Evolutionary conservation across 2,888 invertebrate genomes (phyloP).

Genomic region (Tenthredo notha): DNA sequence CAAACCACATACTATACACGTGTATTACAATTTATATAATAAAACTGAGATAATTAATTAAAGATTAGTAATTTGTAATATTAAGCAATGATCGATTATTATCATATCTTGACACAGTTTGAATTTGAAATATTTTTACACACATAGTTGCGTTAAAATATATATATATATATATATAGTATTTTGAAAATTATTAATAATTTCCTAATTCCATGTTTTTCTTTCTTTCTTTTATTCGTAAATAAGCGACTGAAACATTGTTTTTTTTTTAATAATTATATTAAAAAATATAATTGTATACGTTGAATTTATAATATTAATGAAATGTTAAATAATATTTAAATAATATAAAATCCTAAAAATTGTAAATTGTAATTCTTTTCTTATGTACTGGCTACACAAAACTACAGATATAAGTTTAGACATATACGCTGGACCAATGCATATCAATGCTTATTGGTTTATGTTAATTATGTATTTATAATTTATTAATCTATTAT

Average conservation of each 20-base stretch:
- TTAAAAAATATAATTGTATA: not conserved
- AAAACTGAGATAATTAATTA: slow-evolving; percentile 1
- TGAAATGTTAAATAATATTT: slow-evolving; percentile 13
- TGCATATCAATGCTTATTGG: slow-evolving; percentile 72
- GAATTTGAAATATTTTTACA: not conserved
- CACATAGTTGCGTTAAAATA: not conserved
- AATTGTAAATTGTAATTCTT: slow-evolving; percentile 57
- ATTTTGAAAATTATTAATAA: not conserved
- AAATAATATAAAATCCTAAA: slow-evolving; percentile 37
- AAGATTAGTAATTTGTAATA: not conserved
- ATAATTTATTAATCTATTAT: slow-evolving; percentile 68
- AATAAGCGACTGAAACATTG: slow-evolving; percentile 33
- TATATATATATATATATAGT: not conserved
- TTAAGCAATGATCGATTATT: not conserved
- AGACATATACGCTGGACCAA: slow-evolving; percentile 78
- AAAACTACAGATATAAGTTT: slow-evolving; percentile 75
- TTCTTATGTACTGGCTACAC: slow-evolving; percentile 68
- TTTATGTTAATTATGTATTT: slow-evolving; percentile 65
- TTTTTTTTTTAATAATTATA: not conserved
- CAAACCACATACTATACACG: slow-evolving; percentile 9
- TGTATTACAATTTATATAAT: not conserved
- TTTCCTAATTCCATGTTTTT: too few relatives aligned
- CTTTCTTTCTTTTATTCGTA: not conserved
- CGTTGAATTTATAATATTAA: not conserved
- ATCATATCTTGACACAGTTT: slow-evolving; percentile 17